phyloP scores from a whole-genome alignment of 2,888 invertebrate genomes.

The Drymonia ruficornis region DNA sequence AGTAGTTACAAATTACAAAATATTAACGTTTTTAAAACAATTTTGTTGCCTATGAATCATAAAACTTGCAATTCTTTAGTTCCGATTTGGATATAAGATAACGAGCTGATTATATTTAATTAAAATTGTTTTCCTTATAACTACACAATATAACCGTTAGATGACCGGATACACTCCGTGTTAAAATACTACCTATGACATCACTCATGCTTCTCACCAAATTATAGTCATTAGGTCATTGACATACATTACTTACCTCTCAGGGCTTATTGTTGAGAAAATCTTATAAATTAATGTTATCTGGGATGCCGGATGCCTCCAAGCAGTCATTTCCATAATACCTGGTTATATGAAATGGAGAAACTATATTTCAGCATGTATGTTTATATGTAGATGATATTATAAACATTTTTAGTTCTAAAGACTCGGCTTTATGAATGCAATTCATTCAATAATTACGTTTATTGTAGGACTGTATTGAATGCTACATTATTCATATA shows the following conservation, averaged over 20 bases:
- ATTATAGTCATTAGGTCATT: slow-evolving; percentile 56
- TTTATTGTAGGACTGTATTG: slow-evolving; percentile 8
- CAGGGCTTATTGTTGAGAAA: slow-evolving; percentile 41
- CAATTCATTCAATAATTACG: background rate
- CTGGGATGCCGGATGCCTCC: slow-evolving; percentile 10
- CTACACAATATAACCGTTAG: slow-evolving; percentile 34
- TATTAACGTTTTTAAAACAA: background rate
- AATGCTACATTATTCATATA: background rate
- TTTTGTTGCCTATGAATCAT: too few relatives aligned
- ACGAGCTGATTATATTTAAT: background rate
- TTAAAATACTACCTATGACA: slow-evolving; percentile 49
- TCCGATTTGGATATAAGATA: background rate
- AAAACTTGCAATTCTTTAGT: background rate
- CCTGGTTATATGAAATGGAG: background rate
- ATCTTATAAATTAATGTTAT: slow-evolving; percentile 38
- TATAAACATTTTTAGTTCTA: background rate
- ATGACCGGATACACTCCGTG: slow-evolving; percentile 46
- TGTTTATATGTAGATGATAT: background rate
- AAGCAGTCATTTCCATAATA: background rate
- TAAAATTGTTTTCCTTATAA: slow-evolving; percentile 3
- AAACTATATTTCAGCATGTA: background rate
- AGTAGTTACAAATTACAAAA: background rate
- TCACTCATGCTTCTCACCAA: slow-evolving; percentile 48
- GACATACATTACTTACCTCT: slow-evolving; percentile 49
- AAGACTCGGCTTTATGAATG: background rate